A percentile compares a stretch with the other conserved stretches of the same genome.
phyloP scores from a whole-genome alignment of 2,888 invertebrate genomes.

The Xanthorhoe designata region DNA sequence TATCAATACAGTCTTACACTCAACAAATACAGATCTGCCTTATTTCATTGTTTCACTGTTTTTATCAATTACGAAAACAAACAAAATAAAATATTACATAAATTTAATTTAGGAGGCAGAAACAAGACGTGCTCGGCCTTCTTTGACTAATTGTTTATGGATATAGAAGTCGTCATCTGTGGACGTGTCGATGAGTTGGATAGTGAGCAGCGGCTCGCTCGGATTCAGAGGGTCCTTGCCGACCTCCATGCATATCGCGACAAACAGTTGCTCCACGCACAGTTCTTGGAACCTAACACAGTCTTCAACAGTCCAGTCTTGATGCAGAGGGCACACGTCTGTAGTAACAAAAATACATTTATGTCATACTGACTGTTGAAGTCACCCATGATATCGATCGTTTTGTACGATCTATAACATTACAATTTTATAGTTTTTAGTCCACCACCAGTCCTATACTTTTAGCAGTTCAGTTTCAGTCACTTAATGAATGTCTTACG shows the following conservation, averaged over 20 bases:
- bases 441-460: not conserved
- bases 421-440: not conserved
- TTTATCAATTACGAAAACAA: conserved; percentile 38
- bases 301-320: conserved; percentile 90
- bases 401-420: not conserved
- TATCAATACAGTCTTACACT: conserved; percentile 22
- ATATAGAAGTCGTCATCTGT: conserved; percentile 88
- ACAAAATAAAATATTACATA: conserved; percentile 27
- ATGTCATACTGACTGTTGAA: not conserved
- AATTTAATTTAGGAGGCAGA: conserved; percentile 51
- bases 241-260: conserved; percentile 87
- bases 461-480: not conserved
- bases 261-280: conserved; percentile 89
- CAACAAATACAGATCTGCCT: conserved; percentile 9
- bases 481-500: not conserved
- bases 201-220: conserved; percentile 86
- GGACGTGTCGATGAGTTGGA: conserved; percentile 90
- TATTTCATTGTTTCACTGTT: conserved; percentile 11
- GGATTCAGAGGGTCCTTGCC: conserved; percentile 87
- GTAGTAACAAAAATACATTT: conserved; percentile 37
- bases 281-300: conserved; percentile 90
- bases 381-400: not conserved
- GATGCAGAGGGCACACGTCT: conserved; percentile 84
- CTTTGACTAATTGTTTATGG: conserved; percentile 87
- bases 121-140: conserved; percentile 84